Evolutionary conservation across 1,140 invertebrate species (phyloP), one percentile per base, ranked within the genome.

Genomic region (Drosophila dunni): DNA sequence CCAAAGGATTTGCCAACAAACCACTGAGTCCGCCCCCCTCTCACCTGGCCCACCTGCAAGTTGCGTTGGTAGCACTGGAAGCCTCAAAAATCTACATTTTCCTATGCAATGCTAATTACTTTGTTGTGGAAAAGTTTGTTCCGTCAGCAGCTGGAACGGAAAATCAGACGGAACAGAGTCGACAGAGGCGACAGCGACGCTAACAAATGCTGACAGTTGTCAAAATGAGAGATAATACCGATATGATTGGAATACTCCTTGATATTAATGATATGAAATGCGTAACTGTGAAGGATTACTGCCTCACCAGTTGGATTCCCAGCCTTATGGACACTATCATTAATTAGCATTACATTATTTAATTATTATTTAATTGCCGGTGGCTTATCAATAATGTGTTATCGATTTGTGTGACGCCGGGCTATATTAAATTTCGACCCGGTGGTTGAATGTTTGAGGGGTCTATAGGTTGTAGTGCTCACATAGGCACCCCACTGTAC

Each of bases 201-300:
- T 81, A 89, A 89, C 80, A 72, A 89, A 89, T 89, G 50, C 67
- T 89, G 84, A 89, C 84, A 89, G 84, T 89, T 89, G 85, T 70
- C 80, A 84, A 89, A 89, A 29, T 29, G 24, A 67, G 84, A 89
- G 80, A 88, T 84, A 88, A 68, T 66, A 13, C 24, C 24, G 11
- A 40, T 40, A 40, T 11, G 11, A 40, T 29, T 42, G n/a, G 67
- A 75, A 38, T 57, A 60, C 60, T 61, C 51, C 62, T 54, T 67
- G 54, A 72, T 79, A 81, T 70, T 73, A 88, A 88, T 88, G 77
- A 89, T 57, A 73, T 29, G 24, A 88, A 88, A 64, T 67, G 88
- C 53, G 73, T 56, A 53, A 68, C 17, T 20, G 17, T 64, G 82
- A 60, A 79, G 83, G 83, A 83, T 86, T 86, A 83, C 24, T 29